phyloP scores from a whole-genome alignment of 2,113 vertebrate genomes.

The Zootoca vivipara region DNA sequence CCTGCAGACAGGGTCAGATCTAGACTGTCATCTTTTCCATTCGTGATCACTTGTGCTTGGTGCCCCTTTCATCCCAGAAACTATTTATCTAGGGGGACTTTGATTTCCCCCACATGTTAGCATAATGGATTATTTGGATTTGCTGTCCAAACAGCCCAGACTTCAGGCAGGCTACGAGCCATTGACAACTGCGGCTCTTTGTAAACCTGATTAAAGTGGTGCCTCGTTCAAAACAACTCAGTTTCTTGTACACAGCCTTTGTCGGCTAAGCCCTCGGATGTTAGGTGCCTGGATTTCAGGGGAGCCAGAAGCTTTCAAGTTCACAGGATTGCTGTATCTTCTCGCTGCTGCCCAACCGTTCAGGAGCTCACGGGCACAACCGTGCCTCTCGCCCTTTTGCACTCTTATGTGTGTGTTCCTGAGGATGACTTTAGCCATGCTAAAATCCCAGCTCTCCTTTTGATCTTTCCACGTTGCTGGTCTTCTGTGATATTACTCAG shows the following conservation, averaged over 20 bases:
- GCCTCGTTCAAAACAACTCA: neutral
- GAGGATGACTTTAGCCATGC: neutral
- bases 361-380: neutral
- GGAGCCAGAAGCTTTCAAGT: neutral
- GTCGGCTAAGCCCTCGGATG: conserved; percentile 8
- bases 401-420: neutral
- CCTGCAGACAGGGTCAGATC: neutral
- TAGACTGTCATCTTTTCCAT: neutral
- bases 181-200: conserved; percentile 25
- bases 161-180: conserved; percentile 32
- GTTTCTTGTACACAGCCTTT: conserved; percentile 27
- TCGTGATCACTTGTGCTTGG: neutral
- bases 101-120: conserved; percentile 1
- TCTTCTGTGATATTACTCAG: neutral
- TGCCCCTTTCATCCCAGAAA: neutral
- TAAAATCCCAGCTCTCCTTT: neutral
- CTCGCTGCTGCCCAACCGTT: neutral
- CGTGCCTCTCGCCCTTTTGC: neutral
- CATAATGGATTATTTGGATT: conserved; percentile 39
- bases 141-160: conserved; percentile 38
- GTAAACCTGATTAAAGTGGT: conserved; percentile 46
- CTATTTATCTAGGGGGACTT: neutral
- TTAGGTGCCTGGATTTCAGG: conserved; percentile 9
- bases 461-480: neutral
- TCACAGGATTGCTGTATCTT: neutral